A percentile compares a stretch with the other conserved stretches of the same genome.
phyloP scores from a whole-genome alignment of 2,797 vertebrate genomes.

The Otolemur crassicaudatus region DNA sequence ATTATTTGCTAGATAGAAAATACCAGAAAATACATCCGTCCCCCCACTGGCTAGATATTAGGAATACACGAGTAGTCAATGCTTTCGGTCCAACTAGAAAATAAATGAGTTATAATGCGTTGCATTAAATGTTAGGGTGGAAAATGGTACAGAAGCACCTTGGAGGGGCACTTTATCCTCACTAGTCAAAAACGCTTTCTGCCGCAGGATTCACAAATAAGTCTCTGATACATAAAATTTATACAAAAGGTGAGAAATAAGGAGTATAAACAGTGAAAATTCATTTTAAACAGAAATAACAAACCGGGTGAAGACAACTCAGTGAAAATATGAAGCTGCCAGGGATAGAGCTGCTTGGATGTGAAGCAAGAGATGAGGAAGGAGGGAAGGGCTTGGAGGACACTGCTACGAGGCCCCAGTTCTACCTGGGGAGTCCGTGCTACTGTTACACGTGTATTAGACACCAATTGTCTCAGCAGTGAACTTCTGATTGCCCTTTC shows the following conservation, averaged over 20 bases:
- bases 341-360: not conserved
- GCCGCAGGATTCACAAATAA: not conserved
- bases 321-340: not conserved
- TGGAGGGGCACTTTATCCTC: not conserved
- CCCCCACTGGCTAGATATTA: not conserved
- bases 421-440: not conserved
- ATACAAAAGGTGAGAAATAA: not conserved
- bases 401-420: fast-evolving
- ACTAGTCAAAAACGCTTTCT: not conserved
- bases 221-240: not conserved
- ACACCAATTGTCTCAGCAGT: not conserved
- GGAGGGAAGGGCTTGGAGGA: not conserved
- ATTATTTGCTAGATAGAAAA: not conserved
- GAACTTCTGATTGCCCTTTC: not conserved
- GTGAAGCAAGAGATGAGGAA: not conserved
- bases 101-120: not conserved
- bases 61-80: not conserved
- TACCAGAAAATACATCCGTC: not conserved
- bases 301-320: not conserved
- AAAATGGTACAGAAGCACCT: not conserved
- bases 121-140: not conserved
- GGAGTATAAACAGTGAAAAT: not conserved
- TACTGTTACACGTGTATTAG: not conserved
- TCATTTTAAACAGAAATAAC: not conserved
- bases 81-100: not conserved